Evolutionary conservation across 2,113 vertebrate species (phyloP).

Genomic region (Tenrec ecaudatus): DNA sequence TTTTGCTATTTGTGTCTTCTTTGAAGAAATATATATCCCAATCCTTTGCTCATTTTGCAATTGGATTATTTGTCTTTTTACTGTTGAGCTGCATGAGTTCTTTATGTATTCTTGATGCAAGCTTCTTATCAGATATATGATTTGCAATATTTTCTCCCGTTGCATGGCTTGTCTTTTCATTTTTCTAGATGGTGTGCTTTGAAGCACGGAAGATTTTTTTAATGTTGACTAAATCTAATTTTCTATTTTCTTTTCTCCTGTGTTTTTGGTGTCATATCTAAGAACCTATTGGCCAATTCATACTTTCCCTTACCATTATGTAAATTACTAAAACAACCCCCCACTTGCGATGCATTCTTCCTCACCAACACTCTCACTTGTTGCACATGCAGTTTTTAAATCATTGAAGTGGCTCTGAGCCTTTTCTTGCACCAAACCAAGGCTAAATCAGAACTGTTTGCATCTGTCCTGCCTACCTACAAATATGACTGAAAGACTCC

Average conservation of each 20-base stretch:
- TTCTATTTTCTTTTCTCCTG: neutral
- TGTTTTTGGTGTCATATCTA: neutral
- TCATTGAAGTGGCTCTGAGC: too few relatives aligned
- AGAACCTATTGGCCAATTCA: neutral
- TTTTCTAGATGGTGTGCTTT: neutral
- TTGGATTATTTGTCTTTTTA: slow-evolving; percentile 18
- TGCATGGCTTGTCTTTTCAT: neutral
- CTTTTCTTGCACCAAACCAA: too few relatives aligned
- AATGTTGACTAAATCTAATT: neutral
- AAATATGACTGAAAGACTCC: too few relatives aligned
- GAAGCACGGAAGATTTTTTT: neutral
- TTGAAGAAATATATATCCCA: neutral
- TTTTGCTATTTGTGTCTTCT: neutral
- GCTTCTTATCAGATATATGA: neutral
- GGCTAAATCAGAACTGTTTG: too few relatives aligned
- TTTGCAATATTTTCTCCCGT: slow-evolving; percentile 12
- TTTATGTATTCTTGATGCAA: slow-evolving; percentile 13
- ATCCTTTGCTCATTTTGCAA: slow-evolving; percentile 10
- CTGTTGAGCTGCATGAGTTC: neutral
- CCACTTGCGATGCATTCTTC: too few relatives aligned
- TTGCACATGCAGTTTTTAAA: too few relatives aligned
- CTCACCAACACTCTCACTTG: too few relatives aligned
- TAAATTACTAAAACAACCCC: too few relatives aligned
- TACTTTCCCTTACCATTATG: too few relatives aligned
- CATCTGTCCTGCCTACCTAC: too few relatives aligned